A percentile compares a stretch with the other conserved stretches of the same genome.
Evolutionary conservation across 1,140 invertebrate genomes (phyloP).

Genomic region (Drosophila funebris): DNA sequence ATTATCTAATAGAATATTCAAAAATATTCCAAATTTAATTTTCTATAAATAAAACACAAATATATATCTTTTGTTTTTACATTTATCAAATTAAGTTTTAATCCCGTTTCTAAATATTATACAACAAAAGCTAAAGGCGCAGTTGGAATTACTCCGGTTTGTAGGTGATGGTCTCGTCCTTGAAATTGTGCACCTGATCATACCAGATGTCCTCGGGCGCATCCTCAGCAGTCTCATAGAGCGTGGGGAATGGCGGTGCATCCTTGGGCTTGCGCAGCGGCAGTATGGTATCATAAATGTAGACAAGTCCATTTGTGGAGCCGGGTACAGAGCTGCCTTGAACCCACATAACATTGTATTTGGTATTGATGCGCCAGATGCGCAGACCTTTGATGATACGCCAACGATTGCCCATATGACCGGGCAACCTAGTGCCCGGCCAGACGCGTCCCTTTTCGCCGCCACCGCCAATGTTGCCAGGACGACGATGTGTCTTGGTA

Average conservation of each 20-base stretch:
- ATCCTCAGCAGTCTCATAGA: slow-evolving; percentile 87
- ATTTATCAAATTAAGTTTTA: slow-evolving; percentile 28
- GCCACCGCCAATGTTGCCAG: slow-evolving; percentile 95
- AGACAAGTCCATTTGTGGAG: slow-evolving; percentile 90
- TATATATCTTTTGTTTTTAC: background rate
- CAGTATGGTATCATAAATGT: slow-evolving; percentile 92
- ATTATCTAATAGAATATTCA: background rate
- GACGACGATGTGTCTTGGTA: slow-evolving; percentile 97
- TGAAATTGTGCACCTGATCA: slow-evolving; percentile 77
- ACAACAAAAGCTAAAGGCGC: slow-evolving; percentile 12
- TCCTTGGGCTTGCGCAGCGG: slow-evolving; percentile 86
- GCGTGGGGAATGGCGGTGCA: slow-evolving; percentile 92
- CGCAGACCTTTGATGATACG: slow-evolving; percentile 89
- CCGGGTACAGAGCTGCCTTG: slow-evolving; percentile 92
- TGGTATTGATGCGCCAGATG: slow-evolving; percentile 96
- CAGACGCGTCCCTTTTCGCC: slow-evolving; percentile 93
- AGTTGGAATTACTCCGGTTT: slow-evolving; percentile 53
- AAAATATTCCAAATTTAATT: background rate
- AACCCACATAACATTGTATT: slow-evolving; percentile 96
- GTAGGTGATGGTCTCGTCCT: slow-evolving; percentile 71
- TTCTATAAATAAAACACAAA: background rate
- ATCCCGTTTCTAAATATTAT: slow-evolving; percentile 19
- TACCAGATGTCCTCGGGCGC: slow-evolving; percentile 71
- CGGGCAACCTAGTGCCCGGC: slow-evolving; percentile 98
- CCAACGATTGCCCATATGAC: slow-evolving; percentile 96